Percentiles rank a stretch among this genome's conserved stretches.
phyloP scores from a whole-genome alignment of 2,888 invertebrate genomes.

The Dastarcus helophoroides region DNA sequence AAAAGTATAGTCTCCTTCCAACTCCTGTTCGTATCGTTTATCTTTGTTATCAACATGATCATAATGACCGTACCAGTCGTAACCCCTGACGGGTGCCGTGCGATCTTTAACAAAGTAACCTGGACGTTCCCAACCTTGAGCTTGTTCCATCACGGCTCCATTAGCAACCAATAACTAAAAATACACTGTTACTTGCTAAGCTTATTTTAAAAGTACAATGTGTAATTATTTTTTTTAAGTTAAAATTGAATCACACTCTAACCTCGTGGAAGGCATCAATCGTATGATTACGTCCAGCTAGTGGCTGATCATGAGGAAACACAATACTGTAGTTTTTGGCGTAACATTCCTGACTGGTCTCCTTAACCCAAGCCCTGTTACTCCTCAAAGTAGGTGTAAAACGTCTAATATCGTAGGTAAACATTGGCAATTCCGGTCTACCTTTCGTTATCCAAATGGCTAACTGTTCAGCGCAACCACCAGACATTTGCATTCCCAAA shows the following conservation, averaged over 20 bases:
- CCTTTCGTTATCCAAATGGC: constrained; percentile 78
- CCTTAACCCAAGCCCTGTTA: constrained; percentile 63
- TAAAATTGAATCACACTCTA: too few species aligned
- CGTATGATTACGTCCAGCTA: constrained; percentile 65
- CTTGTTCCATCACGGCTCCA: constrained; percentile 81
- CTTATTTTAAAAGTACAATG: constrained; percentile 27
- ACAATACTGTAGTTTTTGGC: constrained; percentile 74
- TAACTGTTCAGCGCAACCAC: constrained; percentile 75
- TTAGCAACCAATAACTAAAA: constrained; percentile 52
- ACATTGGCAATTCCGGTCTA: constrained; percentile 76
- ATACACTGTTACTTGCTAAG: constrained; percentile 4
- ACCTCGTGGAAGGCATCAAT: constrained; percentile 58
- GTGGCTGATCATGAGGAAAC: constrained; percentile 72
- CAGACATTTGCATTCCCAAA: constrained; percentile 84
- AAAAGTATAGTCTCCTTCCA: constrained; percentile 69
- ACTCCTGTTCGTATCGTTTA: constrained; percentile 53
- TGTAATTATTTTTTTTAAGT: background rate
- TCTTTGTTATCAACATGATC: constrained; percentile 54
- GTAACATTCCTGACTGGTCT: constrained; percentile 83
- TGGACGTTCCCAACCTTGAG: constrained; percentile 82
- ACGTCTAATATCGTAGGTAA: constrained; percentile 72
- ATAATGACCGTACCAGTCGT: constrained; percentile 81
- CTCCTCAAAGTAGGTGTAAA: constrained; percentile 63
- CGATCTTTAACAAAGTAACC: constrained; percentile 59
- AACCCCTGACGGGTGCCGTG: constrained; percentile 52